These are phyloP conservation scores for Spermophilus dauricus DNA, from an alignment of 2,113 vertebrate genomes.

Conservation along the genomic window DNA sequence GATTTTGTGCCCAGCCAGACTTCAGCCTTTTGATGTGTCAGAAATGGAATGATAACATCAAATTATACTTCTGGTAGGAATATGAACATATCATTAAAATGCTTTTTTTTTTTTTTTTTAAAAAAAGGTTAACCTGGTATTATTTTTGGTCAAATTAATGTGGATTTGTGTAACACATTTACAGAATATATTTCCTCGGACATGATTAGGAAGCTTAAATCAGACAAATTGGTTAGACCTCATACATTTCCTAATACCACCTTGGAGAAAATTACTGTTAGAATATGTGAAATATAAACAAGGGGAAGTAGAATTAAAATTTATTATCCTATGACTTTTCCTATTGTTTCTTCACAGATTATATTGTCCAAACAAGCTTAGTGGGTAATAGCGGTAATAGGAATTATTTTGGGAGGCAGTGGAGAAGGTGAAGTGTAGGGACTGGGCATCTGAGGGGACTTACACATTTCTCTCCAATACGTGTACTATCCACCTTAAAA, in stretches of 20 bases:
- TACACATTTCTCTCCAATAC: background rate
- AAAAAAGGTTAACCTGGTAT: background rate
- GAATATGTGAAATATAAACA: conserved; percentile 11
- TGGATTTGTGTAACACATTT: too few relatives aligned
- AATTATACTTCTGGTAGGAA: conserved; percentile 17
- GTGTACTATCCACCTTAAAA: background rate
- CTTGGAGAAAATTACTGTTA: conserved; percentile 35
- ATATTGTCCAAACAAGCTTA: background rate
- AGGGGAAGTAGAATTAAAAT: background rate
- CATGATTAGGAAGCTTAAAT: background rate
- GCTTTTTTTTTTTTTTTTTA: background rate
- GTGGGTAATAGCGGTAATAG: background rate
- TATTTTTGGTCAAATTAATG: background rate
- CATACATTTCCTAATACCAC: background rate
- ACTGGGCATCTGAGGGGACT: background rate
- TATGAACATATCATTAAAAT: background rate
- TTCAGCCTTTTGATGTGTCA: background rate
- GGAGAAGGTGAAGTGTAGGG: background rate
- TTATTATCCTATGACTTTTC: conserved; percentile 1
- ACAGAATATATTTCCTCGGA: background rate
- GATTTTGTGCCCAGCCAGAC: too few relatives aligned
- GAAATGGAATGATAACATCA: background rate
- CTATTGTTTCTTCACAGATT: background rate
- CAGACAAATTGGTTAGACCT: background rate
- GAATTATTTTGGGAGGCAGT: background rate